Conservation (phyloP, 2,113 vertebrate species). For the Choloepus hoffmanni region DNA sequence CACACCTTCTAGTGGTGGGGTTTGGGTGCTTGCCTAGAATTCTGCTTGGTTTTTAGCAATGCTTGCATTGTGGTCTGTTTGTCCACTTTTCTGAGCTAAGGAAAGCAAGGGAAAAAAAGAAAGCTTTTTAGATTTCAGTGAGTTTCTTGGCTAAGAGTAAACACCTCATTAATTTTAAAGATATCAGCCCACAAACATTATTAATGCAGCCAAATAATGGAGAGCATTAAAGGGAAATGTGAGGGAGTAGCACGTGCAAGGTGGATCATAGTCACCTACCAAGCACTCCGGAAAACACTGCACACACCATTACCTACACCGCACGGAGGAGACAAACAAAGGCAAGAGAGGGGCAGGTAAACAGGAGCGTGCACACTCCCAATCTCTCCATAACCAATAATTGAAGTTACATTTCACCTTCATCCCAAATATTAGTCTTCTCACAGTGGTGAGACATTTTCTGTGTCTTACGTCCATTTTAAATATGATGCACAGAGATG, state of each 20-base stretch:
- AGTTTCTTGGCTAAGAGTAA: conserved; percentile 84
- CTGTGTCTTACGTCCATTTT: neutral
- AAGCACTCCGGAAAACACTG: conserved; percentile 55
- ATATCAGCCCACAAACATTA: conserved; percentile 84
- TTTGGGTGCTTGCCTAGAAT: neutral
- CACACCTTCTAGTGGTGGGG: neutral
- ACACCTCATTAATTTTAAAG: conserved; percentile 88
- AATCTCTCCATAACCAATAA: neutral
- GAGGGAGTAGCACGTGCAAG: conserved; percentile 59
- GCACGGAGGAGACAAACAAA: conserved; percentile 45
- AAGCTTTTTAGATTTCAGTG: conserved; percentile 68
- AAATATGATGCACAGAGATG: neutral
- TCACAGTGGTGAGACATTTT: neutral
- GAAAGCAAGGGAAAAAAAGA: neutral
- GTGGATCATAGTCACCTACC: conserved; percentile 68
- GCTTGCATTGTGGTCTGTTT: conserved; percentile 29
- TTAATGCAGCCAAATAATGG: conserved; percentile 83
- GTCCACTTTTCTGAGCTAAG: neutral
- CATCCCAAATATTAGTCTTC: conserved; percentile 7
- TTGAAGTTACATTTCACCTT: neutral
- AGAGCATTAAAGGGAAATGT: conserved; percentile 79
- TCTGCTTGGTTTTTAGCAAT: conserved; percentile 11
- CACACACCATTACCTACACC: conserved; percentile 83
- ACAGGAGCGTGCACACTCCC: accelerated
- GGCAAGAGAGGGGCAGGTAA: neutral